phyloP scores from a whole-genome alignment of 1,140 invertebrate species.

The Idris sp. region DNA sequence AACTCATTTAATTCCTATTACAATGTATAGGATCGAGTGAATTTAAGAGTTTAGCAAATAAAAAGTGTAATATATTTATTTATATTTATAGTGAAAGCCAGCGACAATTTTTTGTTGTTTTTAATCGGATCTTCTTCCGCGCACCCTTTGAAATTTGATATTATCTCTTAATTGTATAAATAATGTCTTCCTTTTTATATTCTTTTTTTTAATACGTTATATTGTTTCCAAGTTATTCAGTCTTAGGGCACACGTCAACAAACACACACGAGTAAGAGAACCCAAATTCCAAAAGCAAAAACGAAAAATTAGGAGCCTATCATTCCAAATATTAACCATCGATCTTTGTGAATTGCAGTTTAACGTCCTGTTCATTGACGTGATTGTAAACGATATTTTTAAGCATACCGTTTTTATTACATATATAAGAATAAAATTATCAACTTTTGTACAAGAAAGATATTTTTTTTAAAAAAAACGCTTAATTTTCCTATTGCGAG shows the following conservation, averaged over 20 bases:
- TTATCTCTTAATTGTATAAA: slow-evolving; percentile 7
- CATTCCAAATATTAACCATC: slow-evolving; percentile 46
- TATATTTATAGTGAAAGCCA: slow-evolving; percentile 46
- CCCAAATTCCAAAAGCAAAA: slow-evolving; percentile 13
- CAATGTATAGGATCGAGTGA: slow-evolving; percentile 54
- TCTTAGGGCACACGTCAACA: slow-evolving; percentile 42
- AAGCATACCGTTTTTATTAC: neutral
- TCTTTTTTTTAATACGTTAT: slow-evolving; percentile 6
- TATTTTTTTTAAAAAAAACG: too few relatives aligned
- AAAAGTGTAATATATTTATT: slow-evolving; percentile 22
- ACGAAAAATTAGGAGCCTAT: slow-evolving; percentile 2
- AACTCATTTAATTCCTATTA: slow-evolving; percentile 53
- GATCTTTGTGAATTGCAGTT: neutral
- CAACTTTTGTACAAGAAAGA: slow-evolving; percentile 20
- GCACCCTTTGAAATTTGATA: slow-evolving; percentile 21
- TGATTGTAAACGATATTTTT: neutral
- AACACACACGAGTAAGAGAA: slow-evolving; percentile 36
- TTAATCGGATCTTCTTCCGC: slow-evolving; percentile 18
- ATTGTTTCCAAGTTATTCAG: slow-evolving; percentile 3
- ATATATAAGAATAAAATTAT: slow-evolving; percentile 3
- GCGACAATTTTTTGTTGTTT: slow-evolving; percentile 43
- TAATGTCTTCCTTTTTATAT: neutral
- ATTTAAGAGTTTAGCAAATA: slow-evolving; percentile 41
- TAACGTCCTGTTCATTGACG: neutral
- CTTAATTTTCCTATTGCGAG: neutral